These are phyloP conservation scores for Dexiosoma caninum DNA, from an alignment of 2,888 invertebrate species.

Conservation along the genomic window DNA sequence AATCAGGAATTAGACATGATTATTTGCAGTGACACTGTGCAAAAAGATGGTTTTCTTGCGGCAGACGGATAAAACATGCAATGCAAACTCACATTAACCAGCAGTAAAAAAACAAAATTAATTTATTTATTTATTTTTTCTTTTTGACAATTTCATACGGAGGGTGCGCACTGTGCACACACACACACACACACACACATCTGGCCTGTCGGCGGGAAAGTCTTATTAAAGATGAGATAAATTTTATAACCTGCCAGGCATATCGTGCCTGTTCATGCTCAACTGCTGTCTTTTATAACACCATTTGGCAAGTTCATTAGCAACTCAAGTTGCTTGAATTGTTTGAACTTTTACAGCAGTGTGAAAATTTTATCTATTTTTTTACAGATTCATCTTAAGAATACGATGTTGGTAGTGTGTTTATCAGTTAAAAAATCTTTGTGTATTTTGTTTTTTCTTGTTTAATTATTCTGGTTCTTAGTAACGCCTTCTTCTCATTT, in stretches of 20 bases:
- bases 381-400: too few relatives aligned
- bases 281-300: not conserved
- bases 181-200: too few relatives aligned
- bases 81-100: not conserved
- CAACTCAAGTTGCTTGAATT: not conserved
- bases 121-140: too few relatives aligned
- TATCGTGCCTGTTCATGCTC: not conserved
- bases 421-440: too few relatives aligned
- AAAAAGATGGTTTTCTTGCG: slow-evolving; percentile 1
- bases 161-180: slow-evolving; percentile 50
- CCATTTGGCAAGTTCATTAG: not conserved
- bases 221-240: not conserved
- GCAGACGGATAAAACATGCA: not conserved
- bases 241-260: not conserved
- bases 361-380: too few relatives aligned
- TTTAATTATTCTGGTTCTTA: too few relatives aligned
- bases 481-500: too few relatives aligned
- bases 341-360: too few relatives aligned
- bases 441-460: too few relatives aligned
- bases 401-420: too few relatives aligned
- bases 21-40: slow-evolving; percentile 47
- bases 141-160: slow-evolving; percentile 53
- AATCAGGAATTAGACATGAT: slow-evolving; percentile 37
- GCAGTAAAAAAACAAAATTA: too few relatives aligned
- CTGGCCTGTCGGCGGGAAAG: not conserved